phyloP scores from a whole-genome alignment of 2,797 vertebrate species.

The Spinus olivaceus region DNA sequence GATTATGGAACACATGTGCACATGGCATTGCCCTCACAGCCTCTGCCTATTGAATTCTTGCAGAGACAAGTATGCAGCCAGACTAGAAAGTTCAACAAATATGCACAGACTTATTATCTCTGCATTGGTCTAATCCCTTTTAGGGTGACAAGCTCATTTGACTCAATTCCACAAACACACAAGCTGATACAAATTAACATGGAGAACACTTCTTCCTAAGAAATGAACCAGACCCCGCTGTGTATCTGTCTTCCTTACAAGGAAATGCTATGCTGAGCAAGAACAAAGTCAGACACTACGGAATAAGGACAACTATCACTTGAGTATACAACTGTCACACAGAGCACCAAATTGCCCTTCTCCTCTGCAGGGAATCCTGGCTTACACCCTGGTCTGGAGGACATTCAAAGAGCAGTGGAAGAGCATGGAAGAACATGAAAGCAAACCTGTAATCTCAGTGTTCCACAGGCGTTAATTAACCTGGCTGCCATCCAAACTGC shows the following conservation, averaged over 20 bases:
- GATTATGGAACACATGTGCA: not conserved
- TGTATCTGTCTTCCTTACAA: conserved; percentile 1
- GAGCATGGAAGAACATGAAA: conserved; percentile 58
- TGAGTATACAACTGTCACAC: not conserved
- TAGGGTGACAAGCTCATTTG: not conserved
- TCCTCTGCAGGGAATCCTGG: not conserved
- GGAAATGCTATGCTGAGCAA: conserved; percentile 19
- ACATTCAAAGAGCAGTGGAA: conserved; percentile 33
- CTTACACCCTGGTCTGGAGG: conserved; percentile 1
- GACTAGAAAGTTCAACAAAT: not conserved
- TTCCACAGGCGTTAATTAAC: conserved; percentile 43
- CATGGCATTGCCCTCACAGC: not conserved
- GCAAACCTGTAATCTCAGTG: conserved; percentile 42
- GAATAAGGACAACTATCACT: conserved; percentile 14
- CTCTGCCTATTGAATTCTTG: not conserved
- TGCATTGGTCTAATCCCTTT: not conserved
- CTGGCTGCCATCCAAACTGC: conserved; percentile 29
- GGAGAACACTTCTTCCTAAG: not conserved
- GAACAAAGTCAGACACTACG: not conserved
- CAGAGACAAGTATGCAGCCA: not conserved
- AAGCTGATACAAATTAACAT: not conserved
- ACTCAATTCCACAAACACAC: not conserved
- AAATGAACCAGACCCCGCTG: not conserved
- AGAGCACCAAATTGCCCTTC: not conserved
- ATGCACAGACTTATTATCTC: not conserved